phyloP scores from a whole-genome alignment of 2,797 vertebrate species.

The Menidia menidia region DNA sequence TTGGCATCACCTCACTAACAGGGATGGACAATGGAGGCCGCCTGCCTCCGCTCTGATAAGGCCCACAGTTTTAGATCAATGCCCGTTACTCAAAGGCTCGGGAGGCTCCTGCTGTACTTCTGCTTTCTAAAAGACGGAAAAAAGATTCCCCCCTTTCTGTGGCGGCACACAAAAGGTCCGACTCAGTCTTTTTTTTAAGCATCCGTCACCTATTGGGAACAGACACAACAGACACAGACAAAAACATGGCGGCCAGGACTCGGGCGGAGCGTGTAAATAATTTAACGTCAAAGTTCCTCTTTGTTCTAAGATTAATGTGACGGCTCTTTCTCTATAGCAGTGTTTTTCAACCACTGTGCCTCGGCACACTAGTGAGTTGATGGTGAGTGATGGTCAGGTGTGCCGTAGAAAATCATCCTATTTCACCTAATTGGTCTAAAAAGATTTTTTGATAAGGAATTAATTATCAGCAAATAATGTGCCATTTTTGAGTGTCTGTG shows the following conservation, averaged over 20 bases:
- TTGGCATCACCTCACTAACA: background rate
- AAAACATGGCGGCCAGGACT: constrained; percentile 18
- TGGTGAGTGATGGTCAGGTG: too few species aligned
- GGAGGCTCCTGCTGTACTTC: constrained; percentile 13
- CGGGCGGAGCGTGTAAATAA: constrained; percentile 57
- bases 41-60: constrained; percentile 47
- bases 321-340: constrained; percentile 23
- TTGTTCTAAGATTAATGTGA: constrained; percentile 51
- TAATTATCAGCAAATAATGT: too few species aligned
- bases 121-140: constrained; percentile 11
- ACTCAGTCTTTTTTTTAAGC: constrained; percentile 13
- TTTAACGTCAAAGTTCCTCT: constrained; percentile 61
- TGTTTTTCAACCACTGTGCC: too few species aligned
- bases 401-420: too few species aligned
- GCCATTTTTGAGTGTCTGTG: too few species aligned
- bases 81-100: constrained; percentile 25
- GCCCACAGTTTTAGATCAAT: constrained; percentile 34
- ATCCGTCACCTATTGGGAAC: constrained; percentile 21
- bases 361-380: too few species aligned
- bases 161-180: constrained; percentile 5
- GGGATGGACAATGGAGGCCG: constrained; percentile 43
- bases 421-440: too few species aligned
- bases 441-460: too few species aligned
- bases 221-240: constrained; percentile 19
- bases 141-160: constrained; percentile 18